These are phyloP conservation scores for Alentia gelatinosa DNA, from an alignment of 2,888 invertebrate species.

Conservation along the genomic window DNA sequence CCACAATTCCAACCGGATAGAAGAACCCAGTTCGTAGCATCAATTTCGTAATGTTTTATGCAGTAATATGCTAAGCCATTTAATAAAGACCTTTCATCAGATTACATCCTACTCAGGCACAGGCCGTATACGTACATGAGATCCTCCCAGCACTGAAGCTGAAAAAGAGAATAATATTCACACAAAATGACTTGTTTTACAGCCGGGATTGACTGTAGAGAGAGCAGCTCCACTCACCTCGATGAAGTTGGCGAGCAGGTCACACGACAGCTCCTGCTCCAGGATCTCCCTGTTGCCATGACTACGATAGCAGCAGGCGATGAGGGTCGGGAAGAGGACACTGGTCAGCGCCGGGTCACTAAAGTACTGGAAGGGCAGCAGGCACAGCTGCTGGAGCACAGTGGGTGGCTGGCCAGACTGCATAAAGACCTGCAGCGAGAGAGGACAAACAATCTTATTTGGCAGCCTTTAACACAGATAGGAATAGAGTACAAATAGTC, in stretches of 20 bases:
- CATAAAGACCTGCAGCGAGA: constrained; percentile 84
- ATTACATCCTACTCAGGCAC: too few relatives aligned
- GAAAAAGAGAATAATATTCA: too few relatives aligned
- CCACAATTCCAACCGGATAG: too few relatives aligned
- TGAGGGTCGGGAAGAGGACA: constrained; percentile 89
- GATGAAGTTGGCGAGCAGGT: constrained; percentile 81
- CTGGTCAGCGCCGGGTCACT: constrained; percentile 87
- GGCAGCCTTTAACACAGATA: background rate
- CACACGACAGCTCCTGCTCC: constrained; percentile 85
- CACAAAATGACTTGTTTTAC: too few relatives aligned
- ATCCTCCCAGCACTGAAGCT: too few relatives aligned
- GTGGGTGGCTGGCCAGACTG: constrained; percentile 89
- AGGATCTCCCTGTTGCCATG: constrained; percentile 84
- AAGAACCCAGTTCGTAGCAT: too few relatives aligned
- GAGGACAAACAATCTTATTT: background rate
- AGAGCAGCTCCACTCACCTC: constrained; percentile 79
- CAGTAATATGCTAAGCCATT: too few relatives aligned
- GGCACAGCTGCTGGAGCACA: constrained; percentile 91
- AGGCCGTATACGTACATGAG: too few relatives aligned
- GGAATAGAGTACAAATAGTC: too few relatives aligned
- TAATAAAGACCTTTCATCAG: too few relatives aligned
- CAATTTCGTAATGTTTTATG: too few relatives aligned
- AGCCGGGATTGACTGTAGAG: too few relatives aligned
- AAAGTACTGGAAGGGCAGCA: constrained; percentile 91
- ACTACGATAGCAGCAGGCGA: constrained; percentile 82